Base-by-base conservation (phyloP, 2,888 invertebrate species). In the Frankliniella fusca region DNA sequence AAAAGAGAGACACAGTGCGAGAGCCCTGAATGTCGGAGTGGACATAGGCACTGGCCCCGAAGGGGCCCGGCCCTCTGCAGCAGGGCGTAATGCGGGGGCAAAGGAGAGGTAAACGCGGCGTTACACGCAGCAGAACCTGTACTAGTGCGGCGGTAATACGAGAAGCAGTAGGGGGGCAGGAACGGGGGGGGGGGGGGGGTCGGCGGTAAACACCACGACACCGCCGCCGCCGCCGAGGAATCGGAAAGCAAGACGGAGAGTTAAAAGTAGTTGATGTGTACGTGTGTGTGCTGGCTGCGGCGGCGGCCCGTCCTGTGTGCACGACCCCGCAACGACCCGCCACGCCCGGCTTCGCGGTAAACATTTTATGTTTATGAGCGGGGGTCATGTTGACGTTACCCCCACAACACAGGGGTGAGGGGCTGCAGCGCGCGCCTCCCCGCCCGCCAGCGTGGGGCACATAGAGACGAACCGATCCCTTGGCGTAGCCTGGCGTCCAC, bases 321-420 rank as follows among this genome's bases (percentile, higher is more conserved):
- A 20, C 54, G 15, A 18, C 54, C 15, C 54, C 54, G 54, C 20
- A 20, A 38, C 15, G 54, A 15, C 7, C 54, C 15, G 15, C 12
- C 15, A 20, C 54, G 54, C 18, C 20, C 61, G 70, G 70, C 70
- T 76, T 76, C 70, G 61, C 61, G 61, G 61, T 61, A 76, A 76
- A 76, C 70, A 76, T 76, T 27, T 76, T 76, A 76, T 76, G 70
- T 76, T 76, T 76, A 76, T 76, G 70, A 76, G 27, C 70, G 27
- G 38, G 54, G 70, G 70, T 76, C 70, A 76, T 76, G 70, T 76
- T 76, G 70, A 76, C 70, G 70, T 27, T 76, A 23, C 70, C 70
- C 70, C 70, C 70, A 27, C 70, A 23, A 23, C 70, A 61, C 61
- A 61, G 61, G 61, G 54, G n/a, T n/a, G n/a, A 38, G 38, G 38